Percentiles rank a stretch among this genome's conserved stretches.
Conservation (phyloP, 1,140 invertebrate genomes). For the Drosophila leontia region DNA sequence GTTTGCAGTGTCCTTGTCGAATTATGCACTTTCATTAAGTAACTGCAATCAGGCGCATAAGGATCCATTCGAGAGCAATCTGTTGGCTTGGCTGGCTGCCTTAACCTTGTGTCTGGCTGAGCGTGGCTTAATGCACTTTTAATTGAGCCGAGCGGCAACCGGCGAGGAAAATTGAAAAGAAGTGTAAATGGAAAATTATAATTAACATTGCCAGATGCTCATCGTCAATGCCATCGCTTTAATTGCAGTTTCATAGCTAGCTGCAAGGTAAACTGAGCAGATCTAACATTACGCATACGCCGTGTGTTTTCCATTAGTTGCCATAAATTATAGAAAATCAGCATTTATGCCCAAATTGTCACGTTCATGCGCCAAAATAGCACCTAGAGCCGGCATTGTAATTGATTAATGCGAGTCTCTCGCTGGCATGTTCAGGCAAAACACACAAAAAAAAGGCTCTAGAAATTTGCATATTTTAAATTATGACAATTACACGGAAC, state of each 20-base stretch:
- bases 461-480: slow-evolving; percentile 53
- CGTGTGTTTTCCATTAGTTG: slow-evolving; percentile 71
- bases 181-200: slow-evolving; percentile 72
- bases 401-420: slow-evolving; percentile 70
- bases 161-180: slow-evolving; percentile 56
- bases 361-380: slow-evolving; percentile 52
- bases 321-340: slow-evolving; percentile 78
- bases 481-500: slow-evolving; percentile 50
- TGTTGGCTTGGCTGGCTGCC: slow-evolving; percentile 55
- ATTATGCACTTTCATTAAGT: slow-evolving; percentile 78
- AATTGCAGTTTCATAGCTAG: slow-evolving; percentile 38
- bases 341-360: slow-evolving; percentile 76
- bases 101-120: slow-evolving; percentile 62
- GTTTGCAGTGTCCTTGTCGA: slow-evolving; percentile 47
- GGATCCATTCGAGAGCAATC: slow-evolving; percentile 58
- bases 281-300: slow-evolving; percentile 63
- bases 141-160: slow-evolving; percentile 63
- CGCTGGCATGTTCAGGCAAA: slow-evolving; percentile 34
- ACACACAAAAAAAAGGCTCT: slow-evolving; percentile 4
- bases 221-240: slow-evolving; percentile 23
- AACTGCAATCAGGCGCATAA: slow-evolving; percentile 74
- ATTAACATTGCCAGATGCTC: slow-evolving; percentile 74
- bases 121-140: slow-evolving; percentile 78
- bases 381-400: slow-evolving; percentile 38
- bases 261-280: slow-evolving; percentile 19